Evolutionary conservation across 2,888 invertebrate genomes (phyloP).

Genomic region (Atherix ibis): DNA sequence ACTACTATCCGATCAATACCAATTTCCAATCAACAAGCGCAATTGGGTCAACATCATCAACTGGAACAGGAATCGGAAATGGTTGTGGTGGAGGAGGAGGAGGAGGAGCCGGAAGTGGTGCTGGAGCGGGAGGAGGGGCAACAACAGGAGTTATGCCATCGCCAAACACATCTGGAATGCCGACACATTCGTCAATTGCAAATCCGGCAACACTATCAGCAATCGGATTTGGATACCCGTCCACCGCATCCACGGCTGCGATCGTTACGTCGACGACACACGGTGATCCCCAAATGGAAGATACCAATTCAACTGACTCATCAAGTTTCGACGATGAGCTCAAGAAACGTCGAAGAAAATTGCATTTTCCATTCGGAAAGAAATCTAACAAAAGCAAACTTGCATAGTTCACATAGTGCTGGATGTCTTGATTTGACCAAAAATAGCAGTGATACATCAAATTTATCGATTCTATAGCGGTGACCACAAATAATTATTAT

Average conservation of each 20-base stretch:
- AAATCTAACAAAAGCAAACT: conserved; percentile 18
- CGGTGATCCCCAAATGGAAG: conserved; percentile 14
- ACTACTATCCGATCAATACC: conserved; percentile 7
- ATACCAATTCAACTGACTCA: conserved; percentile 14
- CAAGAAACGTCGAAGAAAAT: conserved; percentile 18
- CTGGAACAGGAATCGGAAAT: too few species aligned
- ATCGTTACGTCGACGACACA: conserved; percentile 11
- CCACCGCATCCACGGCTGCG: conserved; percentile 7
- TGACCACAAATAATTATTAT: too few species aligned
- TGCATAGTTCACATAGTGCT: conserved; percentile 16
- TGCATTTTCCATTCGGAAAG: conserved; percentile 19
- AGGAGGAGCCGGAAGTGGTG: too few species aligned
- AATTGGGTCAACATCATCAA: conserved; percentile 2
- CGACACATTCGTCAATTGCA: too few species aligned
- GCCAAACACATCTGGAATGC: too few species aligned
- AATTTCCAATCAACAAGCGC: conserved; percentile 8
- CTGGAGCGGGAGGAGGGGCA: too few species aligned
- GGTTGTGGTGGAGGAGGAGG: too few species aligned
- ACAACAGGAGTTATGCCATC: too few species aligned
- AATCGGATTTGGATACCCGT: background rate
- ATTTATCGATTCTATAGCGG: background rate
- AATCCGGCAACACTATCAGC: conserved; percentile 1
- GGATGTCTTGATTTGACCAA: conserved; percentile 11
- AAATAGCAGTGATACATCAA: background rate
- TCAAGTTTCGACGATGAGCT: conserved; percentile 16